Conservation (phyloP, 2,797 vertebrate genomes). For the Corythornis leucogaster region DNA sequence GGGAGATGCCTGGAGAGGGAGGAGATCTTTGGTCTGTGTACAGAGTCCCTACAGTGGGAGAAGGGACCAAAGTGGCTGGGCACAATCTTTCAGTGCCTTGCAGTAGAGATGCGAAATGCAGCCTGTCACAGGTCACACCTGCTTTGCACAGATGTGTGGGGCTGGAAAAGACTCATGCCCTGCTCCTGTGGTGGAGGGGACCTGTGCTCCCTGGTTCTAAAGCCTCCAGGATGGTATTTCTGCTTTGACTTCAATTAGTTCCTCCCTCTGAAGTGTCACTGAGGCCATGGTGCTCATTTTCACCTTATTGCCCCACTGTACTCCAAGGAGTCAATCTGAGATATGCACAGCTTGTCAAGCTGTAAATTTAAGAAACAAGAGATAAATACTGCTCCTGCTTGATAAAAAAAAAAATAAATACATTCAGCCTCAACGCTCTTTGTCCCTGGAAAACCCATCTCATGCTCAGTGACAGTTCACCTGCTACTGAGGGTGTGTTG, state of each 20-base stretch:
- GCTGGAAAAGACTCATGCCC: background rate
- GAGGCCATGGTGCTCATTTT: background rate
- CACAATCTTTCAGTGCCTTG: no score
- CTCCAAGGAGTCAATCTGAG: background rate
- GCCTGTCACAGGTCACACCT: no score
- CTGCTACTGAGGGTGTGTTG: background rate
- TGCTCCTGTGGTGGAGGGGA: background rate
- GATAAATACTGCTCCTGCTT: constrained; percentile 18
- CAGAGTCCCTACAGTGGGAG: no score
- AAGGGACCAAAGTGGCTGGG: no score
- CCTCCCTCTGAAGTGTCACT: background rate
- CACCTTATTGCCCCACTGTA: background rate
- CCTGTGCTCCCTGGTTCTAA: background rate
- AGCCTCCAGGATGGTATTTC: background rate
- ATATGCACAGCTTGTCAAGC: background rate
- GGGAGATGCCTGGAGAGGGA: no score
- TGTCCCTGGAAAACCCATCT: constrained; percentile 3
- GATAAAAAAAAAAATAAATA: constrained; percentile 10
- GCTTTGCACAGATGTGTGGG: no score
- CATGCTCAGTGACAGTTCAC: background rate
- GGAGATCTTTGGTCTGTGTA: no score
- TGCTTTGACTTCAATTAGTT: background rate
- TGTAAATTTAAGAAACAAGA: constrained; percentile 1
- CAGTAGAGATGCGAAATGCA: no score
- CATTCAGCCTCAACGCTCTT: background rate